phyloP scores from a whole-genome alignment of 2,888 invertebrate genomes.

The Melanophora roralis region DNA sequence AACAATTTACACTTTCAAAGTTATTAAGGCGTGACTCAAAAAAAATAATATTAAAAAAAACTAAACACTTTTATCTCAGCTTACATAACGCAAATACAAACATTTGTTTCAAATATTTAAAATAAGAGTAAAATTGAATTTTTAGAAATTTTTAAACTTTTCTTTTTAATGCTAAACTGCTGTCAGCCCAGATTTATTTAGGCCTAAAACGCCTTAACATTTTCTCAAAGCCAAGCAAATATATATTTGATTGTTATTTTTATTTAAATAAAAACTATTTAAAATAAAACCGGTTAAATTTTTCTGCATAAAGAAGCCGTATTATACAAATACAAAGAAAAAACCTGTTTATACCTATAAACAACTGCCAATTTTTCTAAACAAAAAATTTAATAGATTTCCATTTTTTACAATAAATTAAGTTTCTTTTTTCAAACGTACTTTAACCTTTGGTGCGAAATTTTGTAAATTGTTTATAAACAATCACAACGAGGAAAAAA shows the following conservation, averaged over 20 bases:
- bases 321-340: constrained; percentile 4
- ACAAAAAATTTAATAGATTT: background rate
- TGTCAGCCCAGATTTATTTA: background rate
- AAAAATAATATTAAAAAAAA: background rate
- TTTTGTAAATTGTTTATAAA: constrained; percentile 48
- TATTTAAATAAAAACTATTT: background rate
- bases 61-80: no score
- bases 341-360: constrained; percentile 18
- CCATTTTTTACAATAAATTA: no score
- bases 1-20: constrained; percentile 55
- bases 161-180: background rate
- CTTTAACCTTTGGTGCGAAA: constrained; percentile 60
- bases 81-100: no score
- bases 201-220: background rate
- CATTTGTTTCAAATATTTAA: background rate
- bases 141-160: no score
- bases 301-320: constrained; percentile 41
- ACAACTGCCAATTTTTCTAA: constrained; percentile 17
- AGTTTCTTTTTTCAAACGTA: constrained; percentile 40
- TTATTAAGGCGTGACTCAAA: constrained; percentile 48
- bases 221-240: background rate
- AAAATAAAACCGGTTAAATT: constrained; percentile 33
- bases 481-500: constrained; percentile 9
- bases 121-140: background rate
- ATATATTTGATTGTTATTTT: background rate